Base-by-base conservation (phyloP, 2,888 invertebrate species). In the Crioceris asparagi region DNA sequence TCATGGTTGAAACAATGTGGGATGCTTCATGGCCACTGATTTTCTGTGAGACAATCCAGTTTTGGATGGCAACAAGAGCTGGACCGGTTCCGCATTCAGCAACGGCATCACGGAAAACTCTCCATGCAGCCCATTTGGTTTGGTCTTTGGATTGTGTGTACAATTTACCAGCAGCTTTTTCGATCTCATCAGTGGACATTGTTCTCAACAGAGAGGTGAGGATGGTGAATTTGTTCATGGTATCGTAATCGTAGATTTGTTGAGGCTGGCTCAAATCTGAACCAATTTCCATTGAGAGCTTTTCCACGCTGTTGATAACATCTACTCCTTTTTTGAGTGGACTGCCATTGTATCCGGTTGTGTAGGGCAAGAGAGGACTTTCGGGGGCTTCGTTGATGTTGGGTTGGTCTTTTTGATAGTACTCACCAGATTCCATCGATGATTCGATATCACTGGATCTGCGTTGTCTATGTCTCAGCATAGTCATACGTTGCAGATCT, bases 21-120 rank as follows among this genome's bases (percentile, higher is more conserved):
- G 74, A 74, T 11, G 79, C 80, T 63, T 79, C 77, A 38, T 67
- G 61, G n/a, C 63, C 66, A 40, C 62, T 47, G 18, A 58, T 41
- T 55, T 73, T 71, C 29, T 66, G 64, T 34, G 56, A 66, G 44
- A 68, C 55, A 38, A 80, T 74, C 75, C 74, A 76, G 10, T 70
- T 57, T 47, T 70, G 69, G 48, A 82, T 70, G 48, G 68, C 67
- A 38, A 71, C 55, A 48, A 79, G 70, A 32, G 80, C 76, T 2
- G 82, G 79, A 31, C 74, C 71, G 10, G 79, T 81, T 35, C 82
- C 83, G 17, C 75, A 68, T 59, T 79, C 71, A 8, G 72, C 68
- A 2, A 79, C 68, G 16, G 77, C 77, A 49, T 80, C 82, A 26
- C 78, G 74, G 62, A 68, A 76, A 11, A 72, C 68, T 57, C 64